Evolutionary conservation across 2,888 invertebrate species (phyloP), one percentile per base, ranked within the genome.

Genomic region (Clusia tigrina): DNA sequence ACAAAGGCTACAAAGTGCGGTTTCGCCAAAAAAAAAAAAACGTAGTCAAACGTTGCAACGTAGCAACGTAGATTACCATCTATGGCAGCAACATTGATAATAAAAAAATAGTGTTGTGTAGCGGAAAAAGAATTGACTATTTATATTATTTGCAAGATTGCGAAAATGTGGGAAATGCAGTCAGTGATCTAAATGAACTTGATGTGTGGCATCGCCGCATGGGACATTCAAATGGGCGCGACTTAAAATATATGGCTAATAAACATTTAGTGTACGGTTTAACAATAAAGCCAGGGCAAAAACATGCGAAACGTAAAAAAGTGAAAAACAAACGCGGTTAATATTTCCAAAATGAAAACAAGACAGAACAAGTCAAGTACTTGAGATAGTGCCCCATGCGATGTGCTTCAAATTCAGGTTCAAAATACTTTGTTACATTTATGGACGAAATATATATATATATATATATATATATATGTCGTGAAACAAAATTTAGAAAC

Each of bases 391-490:
- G n/a, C n/a, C 64, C 65, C 1, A 68, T 68, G 62, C 25, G 68
- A 22, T 51, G 48, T 18, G 22, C 57, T 3, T 65, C 60, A 5
- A 48, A 65, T 5, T 20, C 42, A 0, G 63, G 60, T 3, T 54
- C 38, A 2, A 20, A n/a, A 55, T 25, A 68, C 38, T 63, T 65
- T n/a, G 60, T 65, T 2, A 65, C 65, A 0, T 65, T 66, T 69
- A 25, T 54, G 67, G 2, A 71, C 64, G 58, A 71, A 71, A 10
- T 59, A 69, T 69, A 5, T 61, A 70, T 1, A 54, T 69, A 0
- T 69, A 69, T 37, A 68, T 65, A 64, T 62, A 67, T 2, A 53
- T 68, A 10, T 70, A 67, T 38, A 57, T 68, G 56, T 62, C 32
- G 12, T 64, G 2, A 60, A 58, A 20, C n/a, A 58, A 9, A 58